Conservation (phyloP, 64 coral and sea anemone genomes). For the Actinia equina region DNA sequence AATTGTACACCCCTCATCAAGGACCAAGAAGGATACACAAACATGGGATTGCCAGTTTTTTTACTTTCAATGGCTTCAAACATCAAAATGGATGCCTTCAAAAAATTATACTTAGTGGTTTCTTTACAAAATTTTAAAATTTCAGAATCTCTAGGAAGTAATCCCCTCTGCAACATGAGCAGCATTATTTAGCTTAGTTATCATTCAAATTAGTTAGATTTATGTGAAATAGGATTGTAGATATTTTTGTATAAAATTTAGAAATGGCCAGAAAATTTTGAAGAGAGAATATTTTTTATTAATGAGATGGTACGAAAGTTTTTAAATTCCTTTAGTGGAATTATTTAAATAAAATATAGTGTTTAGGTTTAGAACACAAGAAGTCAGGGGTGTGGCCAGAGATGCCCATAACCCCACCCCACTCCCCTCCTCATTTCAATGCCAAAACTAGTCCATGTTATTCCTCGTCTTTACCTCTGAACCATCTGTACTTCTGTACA, state of each 20-base stretch:
- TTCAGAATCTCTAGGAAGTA: too few species aligned
- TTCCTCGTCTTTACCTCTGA: too few species aligned
- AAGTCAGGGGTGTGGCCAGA: neutral
- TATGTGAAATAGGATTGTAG: neutral
- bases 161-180: neutral
- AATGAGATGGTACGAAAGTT: neutral
- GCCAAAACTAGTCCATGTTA: too few species aligned
- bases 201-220: neutral
- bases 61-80: too few species aligned
- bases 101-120: too few species aligned
- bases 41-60: too few species aligned
- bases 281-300: neutral
- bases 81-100: too few species aligned
- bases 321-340: neutral
- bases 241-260: conserved; percentile 4
- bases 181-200: neutral
- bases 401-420: too few species aligned
- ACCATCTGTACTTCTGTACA: too few species aligned
- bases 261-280: neutral
- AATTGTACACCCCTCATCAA: neutral
- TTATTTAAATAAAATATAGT: neutral
- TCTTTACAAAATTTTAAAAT: too few species aligned
- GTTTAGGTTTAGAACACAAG: neutral
- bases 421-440: neutral
- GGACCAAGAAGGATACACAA: neutral